phyloP scores from a whole-genome alignment of 2,113 vertebrate species.

The Dromaius novaehollandiae region DNA sequence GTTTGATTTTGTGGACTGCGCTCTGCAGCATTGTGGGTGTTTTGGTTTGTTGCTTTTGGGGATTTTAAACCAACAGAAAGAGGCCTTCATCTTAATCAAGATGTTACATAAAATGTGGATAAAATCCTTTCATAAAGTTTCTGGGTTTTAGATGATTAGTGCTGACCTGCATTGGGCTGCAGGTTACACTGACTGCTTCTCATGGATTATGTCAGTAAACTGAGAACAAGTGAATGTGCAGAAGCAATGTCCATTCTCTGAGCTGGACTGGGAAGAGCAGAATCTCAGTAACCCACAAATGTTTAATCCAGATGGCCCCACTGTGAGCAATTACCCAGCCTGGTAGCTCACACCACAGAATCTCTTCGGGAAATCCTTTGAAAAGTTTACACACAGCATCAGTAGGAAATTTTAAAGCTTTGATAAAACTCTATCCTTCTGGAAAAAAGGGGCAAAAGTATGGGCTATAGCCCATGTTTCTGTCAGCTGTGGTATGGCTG shows the following conservation, averaged over 20 bases:
- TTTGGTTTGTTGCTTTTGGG: not conserved
- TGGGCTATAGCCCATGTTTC: rapidly evolving
- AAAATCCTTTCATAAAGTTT: not conserved
- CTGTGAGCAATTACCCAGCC: not conserved
- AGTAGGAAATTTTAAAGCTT: not conserved
- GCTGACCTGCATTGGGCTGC: not conserved
- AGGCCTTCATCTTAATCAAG: not conserved
- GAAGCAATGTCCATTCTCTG: rapidly evolving
- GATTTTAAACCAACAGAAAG: not conserved
- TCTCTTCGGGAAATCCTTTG: not conserved
- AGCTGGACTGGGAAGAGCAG: not conserved
- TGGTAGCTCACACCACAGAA: rapidly evolving
- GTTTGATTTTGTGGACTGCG: not conserved
- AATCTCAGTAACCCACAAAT: not conserved
- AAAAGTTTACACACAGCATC: not conserved
- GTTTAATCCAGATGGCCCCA: rapidly evolving
- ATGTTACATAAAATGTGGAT: not conserved
- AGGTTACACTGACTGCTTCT: not conserved
- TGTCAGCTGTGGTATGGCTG: not conserved
- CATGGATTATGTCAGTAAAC: not conserved
- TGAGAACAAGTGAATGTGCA: not conserved
- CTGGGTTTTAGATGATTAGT: not conserved
- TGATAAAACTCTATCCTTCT: not conserved
- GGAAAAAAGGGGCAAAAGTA: not conserved
- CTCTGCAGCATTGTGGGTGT: not conserved